phyloP scores from a whole-genome alignment of 2,888 invertebrate genomes.

The Coelogynopora nodosa region DNA sequence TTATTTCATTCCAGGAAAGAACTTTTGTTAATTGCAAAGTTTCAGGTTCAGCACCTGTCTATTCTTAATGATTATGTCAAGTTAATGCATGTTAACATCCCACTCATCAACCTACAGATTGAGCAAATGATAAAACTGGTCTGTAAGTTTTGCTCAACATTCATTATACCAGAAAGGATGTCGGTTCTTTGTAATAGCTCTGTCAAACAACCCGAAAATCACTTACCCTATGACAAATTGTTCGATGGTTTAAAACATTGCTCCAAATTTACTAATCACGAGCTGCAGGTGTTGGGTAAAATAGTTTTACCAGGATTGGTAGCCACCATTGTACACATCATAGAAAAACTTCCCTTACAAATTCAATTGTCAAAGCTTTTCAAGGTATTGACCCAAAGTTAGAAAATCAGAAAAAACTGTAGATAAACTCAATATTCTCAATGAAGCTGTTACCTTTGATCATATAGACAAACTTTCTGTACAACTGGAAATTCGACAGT shows the following conservation, averaged over 20 bases:
- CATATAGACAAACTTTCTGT: background rate
- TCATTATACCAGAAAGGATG: background rate
- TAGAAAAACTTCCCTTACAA: background rate
- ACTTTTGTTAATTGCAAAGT: background rate
- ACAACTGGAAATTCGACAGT: background rate
- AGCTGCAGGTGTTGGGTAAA: background rate
- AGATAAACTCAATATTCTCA: background rate
- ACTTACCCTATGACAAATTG: background rate
- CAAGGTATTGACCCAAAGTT: background rate
- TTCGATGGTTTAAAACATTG: background rate
- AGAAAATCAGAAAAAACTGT: background rate
- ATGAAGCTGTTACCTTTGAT: background rate
- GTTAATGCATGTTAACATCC: background rate
- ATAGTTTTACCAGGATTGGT: background rate
- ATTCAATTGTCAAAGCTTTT: background rate
- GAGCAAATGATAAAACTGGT: background rate
- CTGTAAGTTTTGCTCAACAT: background rate
- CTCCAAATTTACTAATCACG: background rate
- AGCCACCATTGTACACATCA: background rate
- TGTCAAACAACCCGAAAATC: background rate
- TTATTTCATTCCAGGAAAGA: background rate
- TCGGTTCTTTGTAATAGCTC: background rate
- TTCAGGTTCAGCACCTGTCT: background rate
- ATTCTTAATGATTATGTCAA: constrained; percentile 5
- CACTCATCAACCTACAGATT: background rate